Evolutionary conservation across 2,888 invertebrate species (phyloP).

Genomic region (Sesamia inferens): DNA sequence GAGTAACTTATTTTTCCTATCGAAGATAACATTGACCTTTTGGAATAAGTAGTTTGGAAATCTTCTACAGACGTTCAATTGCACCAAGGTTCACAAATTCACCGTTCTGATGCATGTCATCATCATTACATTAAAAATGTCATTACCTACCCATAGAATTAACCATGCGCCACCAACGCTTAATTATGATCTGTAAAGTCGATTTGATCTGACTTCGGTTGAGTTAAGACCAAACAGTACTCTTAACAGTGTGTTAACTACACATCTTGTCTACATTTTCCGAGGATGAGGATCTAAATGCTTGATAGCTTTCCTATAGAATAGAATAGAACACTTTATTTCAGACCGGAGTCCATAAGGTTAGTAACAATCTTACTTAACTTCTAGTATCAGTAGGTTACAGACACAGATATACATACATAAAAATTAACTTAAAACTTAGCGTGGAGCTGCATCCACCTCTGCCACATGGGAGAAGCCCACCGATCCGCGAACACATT

Average conservation of each 20-base stretch:
- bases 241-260: neutral
- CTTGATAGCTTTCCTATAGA: constrained; percentile 4
- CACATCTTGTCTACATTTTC: constrained; percentile 13
- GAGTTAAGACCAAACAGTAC: neutral
- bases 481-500: no score
- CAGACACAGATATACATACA: no score
- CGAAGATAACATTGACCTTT: constrained; percentile 45
- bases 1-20: constrained; percentile 24
- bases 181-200: neutral
- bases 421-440: no score
- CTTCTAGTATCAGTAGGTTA: no score
- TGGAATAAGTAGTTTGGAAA: constrained; percentile 30
- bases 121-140: constrained; percentile 2
- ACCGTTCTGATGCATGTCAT: neutral
- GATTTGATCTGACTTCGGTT: neutral
- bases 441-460: no score
- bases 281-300: constrained; percentile 7
- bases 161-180: no score
- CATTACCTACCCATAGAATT: neutral
- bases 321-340: no score
- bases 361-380: no score
- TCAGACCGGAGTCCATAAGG: no score
- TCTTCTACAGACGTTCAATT: constrained; percentile 8
- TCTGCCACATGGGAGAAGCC: no score
- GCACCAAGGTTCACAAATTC: constrained; percentile 4